A percentile compares a stretch with the other conserved stretches of the same genome.
Evolutionary conservation across 1,140 invertebrate genomes (phyloP).

Genomic region (Batillaria attramentaria): DNA sequence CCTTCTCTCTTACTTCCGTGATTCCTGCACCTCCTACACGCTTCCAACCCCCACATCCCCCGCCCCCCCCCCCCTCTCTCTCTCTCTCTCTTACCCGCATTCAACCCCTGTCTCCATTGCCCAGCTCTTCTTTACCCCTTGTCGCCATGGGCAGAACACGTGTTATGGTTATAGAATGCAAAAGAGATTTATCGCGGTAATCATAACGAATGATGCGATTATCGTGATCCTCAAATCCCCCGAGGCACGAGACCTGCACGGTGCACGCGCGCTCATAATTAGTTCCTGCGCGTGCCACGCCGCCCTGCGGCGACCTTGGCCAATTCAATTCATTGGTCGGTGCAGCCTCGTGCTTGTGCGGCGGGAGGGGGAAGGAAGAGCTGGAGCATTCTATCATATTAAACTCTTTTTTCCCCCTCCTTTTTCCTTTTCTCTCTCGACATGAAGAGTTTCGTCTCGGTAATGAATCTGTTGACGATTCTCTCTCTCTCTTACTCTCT

Average conservation of each 20-base stretch:
- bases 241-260: neutral
- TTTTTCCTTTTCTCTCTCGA: no score
- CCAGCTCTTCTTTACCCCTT: no score
- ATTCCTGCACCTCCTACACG: neutral
- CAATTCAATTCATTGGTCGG: neutral
- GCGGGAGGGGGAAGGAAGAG: no score
- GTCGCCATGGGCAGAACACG: neutral
- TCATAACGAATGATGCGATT: neutral
- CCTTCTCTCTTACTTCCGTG: no score
- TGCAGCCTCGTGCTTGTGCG: no score
- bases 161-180: neutral
- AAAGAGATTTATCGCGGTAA: conserved; percentile 13
- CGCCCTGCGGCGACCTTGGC: neutral
- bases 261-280: neutral
- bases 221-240: neutral
- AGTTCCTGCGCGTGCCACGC: neutral
- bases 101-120: neutral
- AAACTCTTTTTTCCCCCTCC: no score
- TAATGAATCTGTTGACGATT: no score
- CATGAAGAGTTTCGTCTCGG: no score
- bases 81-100: neutral
- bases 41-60: neutral
- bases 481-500: no score
- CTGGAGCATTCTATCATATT: no score
- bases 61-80: neutral